A percentile compares a stretch with the other conserved stretches of the same genome.
Evolutionary conservation across 2,888 invertebrate genomes (phyloP).

Genomic region (Troilus luridus): DNA sequence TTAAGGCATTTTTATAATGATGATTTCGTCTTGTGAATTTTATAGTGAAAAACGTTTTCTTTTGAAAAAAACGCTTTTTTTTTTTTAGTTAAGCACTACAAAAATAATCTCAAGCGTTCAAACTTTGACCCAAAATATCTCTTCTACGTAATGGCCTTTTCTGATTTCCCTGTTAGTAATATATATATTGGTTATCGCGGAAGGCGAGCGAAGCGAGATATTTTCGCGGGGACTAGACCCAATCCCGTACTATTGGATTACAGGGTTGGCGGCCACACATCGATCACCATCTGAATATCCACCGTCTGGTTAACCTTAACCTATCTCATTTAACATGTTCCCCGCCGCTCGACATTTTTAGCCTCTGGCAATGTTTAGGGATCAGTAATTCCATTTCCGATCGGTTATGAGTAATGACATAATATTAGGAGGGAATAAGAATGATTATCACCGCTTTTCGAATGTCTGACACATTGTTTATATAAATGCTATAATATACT

Average conservation of each 20-base stretch:
- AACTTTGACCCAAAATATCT: not conserved
- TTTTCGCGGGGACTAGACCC: not conserved
- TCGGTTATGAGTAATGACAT: not conserved
- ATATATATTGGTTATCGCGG: not conserved
- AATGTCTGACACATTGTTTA: too few species aligned
- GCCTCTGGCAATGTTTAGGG: not conserved
- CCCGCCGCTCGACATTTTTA: not conserved
- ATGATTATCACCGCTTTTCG: too few species aligned
- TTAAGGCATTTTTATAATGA: too few species aligned
- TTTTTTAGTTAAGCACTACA: not conserved
- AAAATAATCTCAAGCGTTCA: not conserved
- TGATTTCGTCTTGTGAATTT: too few species aligned
- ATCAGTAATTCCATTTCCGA: not conserved
- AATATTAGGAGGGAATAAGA: not conserved
- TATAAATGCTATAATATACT: too few species aligned
- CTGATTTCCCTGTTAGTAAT: not conserved
- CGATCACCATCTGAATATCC: constrained; percentile 29
- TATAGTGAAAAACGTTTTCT: too few species aligned
- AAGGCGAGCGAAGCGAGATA: not conserved
- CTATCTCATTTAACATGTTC: not conserved
- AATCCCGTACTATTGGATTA: not conserved
- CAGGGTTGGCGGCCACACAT: not conserved
- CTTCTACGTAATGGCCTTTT: not conserved
- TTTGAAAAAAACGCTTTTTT: too few species aligned
- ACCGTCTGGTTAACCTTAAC: not conserved